phyloP scores from a whole-genome alignment of 2,113 vertebrate species.

The Cardinalis cardinalis region DNA sequence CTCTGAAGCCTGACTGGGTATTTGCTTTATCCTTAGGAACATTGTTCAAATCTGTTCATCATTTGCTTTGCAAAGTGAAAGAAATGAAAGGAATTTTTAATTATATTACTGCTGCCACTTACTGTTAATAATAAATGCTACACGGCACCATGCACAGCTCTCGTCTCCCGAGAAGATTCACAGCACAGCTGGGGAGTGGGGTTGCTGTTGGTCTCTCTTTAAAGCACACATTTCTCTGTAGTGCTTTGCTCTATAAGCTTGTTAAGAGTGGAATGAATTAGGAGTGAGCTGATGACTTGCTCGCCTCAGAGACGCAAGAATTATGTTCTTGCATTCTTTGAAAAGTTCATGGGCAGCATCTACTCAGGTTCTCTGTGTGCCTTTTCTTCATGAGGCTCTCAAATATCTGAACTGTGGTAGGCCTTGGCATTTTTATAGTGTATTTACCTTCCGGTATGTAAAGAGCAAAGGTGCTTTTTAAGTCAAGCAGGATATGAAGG shows the following conservation, averaged over 20 bases:
- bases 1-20: not conserved
- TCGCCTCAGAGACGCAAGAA: constrained; percentile 26
- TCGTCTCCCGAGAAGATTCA: not conserved
- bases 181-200: not conserved
- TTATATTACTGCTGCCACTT: not conserved
- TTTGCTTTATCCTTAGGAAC: not conserved
- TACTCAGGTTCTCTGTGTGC: not conserved
- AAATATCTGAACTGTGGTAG: constrained; percentile 30
- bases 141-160: not conserved
- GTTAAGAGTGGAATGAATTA: constrained; percentile 24
- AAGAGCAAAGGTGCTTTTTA: constrained; percentile 48
- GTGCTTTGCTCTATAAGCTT: not conserved
- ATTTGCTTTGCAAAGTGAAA: not conserved
- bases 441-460: constrained; percentile 30
- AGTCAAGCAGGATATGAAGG: constrained; percentile 29
- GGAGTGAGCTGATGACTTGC: not conserved
- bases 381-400: constrained; percentile 35
- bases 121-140: not conserved
- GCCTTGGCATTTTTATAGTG: constrained; percentile 40
- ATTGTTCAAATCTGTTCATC: not conserved
- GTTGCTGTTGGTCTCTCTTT: not conserved
- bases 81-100: not conserved
- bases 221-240: not conserved
- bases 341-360: constrained; percentile 26
- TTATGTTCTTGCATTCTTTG: constrained; percentile 46